Conservation (phyloP, 2,888 invertebrate species). For the Dasypogon diadema region DNA sequence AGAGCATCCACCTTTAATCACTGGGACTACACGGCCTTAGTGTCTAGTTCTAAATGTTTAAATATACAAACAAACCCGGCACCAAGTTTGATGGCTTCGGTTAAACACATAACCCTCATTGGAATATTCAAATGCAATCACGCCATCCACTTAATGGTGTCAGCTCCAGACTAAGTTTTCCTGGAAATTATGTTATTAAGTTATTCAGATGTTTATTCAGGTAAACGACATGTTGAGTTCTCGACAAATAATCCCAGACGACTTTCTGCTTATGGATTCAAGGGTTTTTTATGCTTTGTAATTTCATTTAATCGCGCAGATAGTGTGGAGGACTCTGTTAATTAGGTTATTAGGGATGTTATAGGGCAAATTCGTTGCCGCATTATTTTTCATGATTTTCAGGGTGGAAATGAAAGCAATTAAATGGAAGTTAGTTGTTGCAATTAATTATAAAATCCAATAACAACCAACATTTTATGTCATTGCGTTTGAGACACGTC, state of each 20-base stretch:
- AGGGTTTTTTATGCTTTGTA: not conserved
- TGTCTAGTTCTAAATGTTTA: not conserved
- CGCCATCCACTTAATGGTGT: constrained; percentile 40
- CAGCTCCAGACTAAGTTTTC: constrained; percentile 27
- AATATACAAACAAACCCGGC: not conserved
- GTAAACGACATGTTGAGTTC: constrained; percentile 38
- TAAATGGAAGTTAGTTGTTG: too few relatives aligned
- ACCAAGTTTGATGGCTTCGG: constrained; percentile 11
- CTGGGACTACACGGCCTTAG: not conserved
- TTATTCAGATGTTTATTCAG: constrained; percentile 40
- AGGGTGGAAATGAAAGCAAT: too few relatives aligned
- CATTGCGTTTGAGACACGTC: too few relatives aligned
- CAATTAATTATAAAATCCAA: too few relatives aligned
- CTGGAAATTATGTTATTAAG: constrained; percentile 43
- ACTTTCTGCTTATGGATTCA: not conserved
- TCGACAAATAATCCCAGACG: constrained; percentile 21
- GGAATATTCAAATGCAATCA: constrained; percentile 43
- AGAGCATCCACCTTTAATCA: constrained; percentile 2
- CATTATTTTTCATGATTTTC: too few relatives aligned
- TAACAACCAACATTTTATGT: too few relatives aligned
- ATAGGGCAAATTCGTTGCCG: not conserved
- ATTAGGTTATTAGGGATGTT: constrained; percentile 9
- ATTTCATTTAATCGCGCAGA: not conserved
- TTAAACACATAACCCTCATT: constrained; percentile 27
- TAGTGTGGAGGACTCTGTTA: not conserved